Conservation (phyloP, 2,888 invertebrate genomes). For the Drosophila anomelani region DNA sequence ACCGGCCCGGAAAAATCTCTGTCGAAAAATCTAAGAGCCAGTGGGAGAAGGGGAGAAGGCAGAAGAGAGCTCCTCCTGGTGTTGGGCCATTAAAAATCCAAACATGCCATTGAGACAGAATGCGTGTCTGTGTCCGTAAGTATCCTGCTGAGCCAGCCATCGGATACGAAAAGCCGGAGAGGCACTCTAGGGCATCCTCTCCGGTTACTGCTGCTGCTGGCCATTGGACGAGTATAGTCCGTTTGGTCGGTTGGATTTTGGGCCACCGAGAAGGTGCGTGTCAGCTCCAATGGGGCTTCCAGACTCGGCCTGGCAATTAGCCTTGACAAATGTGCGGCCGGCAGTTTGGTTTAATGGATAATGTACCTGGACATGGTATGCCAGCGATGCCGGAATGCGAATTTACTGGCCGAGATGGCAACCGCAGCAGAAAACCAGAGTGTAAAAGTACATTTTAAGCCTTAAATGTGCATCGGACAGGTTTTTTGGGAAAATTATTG, state of each 20-base stretch:
- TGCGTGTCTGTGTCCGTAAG: constrained; percentile 42
- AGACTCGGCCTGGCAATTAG: constrained; percentile 62
- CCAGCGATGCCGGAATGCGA: constrained; percentile 26
- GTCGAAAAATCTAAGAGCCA: constrained; percentile 54
- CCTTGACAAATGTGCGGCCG: constrained; percentile 72
- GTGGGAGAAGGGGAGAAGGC: neutral
- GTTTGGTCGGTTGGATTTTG: constrained; percentile 3
- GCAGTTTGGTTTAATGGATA: constrained; percentile 70
- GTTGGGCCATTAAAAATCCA: constrained; percentile 63
- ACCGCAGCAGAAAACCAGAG: constrained; percentile 36
- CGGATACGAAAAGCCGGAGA: constrained; percentile 20
- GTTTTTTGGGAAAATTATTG: constrained; percentile 32
- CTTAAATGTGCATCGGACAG: constrained; percentile 47
- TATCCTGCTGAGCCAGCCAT: constrained; percentile 57
- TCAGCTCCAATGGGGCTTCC: constrained; percentile 66
- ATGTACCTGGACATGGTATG: constrained; percentile 57
- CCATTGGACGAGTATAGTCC: constrained; percentile 4
- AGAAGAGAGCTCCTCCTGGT: constrained; percentile 7
- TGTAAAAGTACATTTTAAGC: constrained; percentile 44
- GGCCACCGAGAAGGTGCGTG: constrained; percentile 51
- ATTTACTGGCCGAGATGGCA: constrained; percentile 34
- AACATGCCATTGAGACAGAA: constrained; percentile 52
- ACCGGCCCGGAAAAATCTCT: constrained; percentile 35
- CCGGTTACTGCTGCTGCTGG: constrained; percentile 19
- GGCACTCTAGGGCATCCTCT: constrained; percentile 42